These are phyloP conservation scores for Pheucticus melanocephalus DNA, from an alignment of 2,113 vertebrate genomes.

Conservation along the genomic window DNA sequence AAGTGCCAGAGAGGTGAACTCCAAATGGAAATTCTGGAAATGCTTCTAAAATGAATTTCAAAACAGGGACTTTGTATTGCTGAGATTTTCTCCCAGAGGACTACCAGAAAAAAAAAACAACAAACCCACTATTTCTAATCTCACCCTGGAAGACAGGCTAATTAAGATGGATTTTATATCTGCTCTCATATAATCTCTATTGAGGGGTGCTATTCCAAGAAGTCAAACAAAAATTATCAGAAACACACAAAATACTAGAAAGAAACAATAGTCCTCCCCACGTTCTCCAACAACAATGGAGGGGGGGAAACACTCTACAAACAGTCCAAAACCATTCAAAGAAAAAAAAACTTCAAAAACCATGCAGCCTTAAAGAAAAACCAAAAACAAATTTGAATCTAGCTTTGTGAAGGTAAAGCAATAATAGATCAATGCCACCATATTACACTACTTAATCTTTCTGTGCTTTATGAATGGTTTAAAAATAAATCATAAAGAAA, in stretches of 20 bases:
- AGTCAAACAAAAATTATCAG: not conserved
- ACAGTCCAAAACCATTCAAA: not conserved
- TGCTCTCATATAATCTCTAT: not conserved
- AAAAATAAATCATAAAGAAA: not conserved
- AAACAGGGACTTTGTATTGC: not conserved
- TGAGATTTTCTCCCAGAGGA: not conserved
- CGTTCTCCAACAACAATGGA: not conserved
- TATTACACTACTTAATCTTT: not conserved
- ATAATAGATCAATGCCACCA: not conserved
- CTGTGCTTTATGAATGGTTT: not conserved
- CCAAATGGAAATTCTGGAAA: not conserved
- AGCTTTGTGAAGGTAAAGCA: not conserved
- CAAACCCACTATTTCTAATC: not conserved
- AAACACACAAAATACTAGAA: not conserved
- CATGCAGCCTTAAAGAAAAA: not conserved
- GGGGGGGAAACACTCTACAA: not conserved
- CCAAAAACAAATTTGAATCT: not conserved
- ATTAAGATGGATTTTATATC: not conserved
- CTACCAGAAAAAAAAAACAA: not conserved
- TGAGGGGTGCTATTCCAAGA: not conserved
- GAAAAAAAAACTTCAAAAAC: fast-evolving
- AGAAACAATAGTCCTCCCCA: not conserved
- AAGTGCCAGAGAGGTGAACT: not conserved
- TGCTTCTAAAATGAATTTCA: not conserved
- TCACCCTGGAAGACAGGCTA: not conserved